These are phyloP conservation scores for Cylindroiulus punctatus DNA, from an alignment of 2,888 invertebrate species.

Conservation along the genomic window DNA sequence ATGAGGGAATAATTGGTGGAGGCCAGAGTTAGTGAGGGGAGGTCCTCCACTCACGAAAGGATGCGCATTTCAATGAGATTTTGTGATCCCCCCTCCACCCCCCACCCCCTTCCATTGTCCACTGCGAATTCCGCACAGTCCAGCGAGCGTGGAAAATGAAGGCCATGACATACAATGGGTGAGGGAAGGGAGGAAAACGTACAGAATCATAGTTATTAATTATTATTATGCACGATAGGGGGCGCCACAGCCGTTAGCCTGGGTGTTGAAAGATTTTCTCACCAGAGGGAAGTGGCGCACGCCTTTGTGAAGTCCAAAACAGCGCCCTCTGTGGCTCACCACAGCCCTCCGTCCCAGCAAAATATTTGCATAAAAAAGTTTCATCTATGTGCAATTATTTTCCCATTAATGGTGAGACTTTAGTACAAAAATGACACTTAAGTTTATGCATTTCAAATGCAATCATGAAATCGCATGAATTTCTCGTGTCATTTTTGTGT, in stretches of 20 bases:
- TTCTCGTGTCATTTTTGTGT: no score
- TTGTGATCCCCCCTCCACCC: neutral
- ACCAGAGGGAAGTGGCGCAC: neutral
- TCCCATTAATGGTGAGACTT: no score
- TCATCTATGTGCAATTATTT: no score
- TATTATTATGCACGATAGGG: neutral
- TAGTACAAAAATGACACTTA: no score
- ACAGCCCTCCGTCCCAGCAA: no score
- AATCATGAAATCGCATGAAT: no score
- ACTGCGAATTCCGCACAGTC: neutral
- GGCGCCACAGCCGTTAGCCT: conserved; percentile 7
- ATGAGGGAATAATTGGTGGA: neutral
- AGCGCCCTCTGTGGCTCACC: no score
- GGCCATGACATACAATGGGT: conserved; percentile 3
- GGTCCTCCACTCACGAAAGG: neutral
- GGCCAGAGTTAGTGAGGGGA: neutral
- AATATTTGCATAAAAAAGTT: no score
- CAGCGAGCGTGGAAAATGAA: conserved; percentile 20
- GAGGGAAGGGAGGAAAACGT: neutral
- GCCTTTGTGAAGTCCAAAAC: no score
- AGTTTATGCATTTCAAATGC: no score
- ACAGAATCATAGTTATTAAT: neutral
- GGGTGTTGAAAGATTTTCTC: neutral
- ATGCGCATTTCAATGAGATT: conserved; percentile 7
- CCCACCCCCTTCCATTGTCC: neutral